Evolutionary conservation across 2,113 vertebrate genomes (phyloP).

Genomic region (Coregonus clupeaformis): DNA sequence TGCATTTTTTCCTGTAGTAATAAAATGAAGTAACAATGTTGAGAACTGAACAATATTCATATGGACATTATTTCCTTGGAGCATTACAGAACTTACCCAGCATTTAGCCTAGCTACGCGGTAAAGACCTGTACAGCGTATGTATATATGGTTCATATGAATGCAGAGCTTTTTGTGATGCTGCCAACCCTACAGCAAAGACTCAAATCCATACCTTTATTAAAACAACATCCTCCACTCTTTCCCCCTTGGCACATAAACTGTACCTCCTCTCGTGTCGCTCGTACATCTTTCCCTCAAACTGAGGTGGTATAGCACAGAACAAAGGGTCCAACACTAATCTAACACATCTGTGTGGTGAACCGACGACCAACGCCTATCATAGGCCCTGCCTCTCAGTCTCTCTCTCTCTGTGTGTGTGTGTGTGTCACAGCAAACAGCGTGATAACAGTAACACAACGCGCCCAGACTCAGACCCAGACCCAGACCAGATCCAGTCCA

Average conservation of each 20-base stretch:
- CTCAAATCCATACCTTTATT: conserved; percentile 84
- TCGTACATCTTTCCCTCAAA: conserved; percentile 87
- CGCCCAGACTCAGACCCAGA: too few species aligned
- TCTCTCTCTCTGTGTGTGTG: conserved; percentile 16
- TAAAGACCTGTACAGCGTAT: too few species aligned
- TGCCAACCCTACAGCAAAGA: not conserved
- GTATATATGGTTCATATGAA: not conserved
- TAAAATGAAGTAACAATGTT: not conserved
- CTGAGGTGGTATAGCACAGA: conserved; percentile 35
- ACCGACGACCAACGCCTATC: conserved; percentile 67
- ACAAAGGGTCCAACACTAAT: conserved; percentile 53
- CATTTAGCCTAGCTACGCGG: too few species aligned
- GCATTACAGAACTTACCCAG: too few species aligned
- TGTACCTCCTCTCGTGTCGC: conserved; percentile 93
- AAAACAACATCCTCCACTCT: conserved; percentile 90
- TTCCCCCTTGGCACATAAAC: conserved; percentile 89
- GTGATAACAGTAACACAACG: too few species aligned
- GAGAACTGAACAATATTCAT: too few species aligned
- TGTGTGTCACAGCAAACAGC: too few species aligned
- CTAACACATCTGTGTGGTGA: conserved; percentile 72
- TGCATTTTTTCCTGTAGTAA: not conserved
- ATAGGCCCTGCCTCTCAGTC: conserved; percentile 50
- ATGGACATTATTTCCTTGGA: too few species aligned
- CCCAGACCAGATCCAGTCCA: too few species aligned
- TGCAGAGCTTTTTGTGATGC: conserved; percentile 1